Percentiles rank a stretch among this genome's conserved stretches.
Evolutionary conservation across 2,888 invertebrate species (phyloP).

Genomic region (Tetranychus piercei): DNA sequence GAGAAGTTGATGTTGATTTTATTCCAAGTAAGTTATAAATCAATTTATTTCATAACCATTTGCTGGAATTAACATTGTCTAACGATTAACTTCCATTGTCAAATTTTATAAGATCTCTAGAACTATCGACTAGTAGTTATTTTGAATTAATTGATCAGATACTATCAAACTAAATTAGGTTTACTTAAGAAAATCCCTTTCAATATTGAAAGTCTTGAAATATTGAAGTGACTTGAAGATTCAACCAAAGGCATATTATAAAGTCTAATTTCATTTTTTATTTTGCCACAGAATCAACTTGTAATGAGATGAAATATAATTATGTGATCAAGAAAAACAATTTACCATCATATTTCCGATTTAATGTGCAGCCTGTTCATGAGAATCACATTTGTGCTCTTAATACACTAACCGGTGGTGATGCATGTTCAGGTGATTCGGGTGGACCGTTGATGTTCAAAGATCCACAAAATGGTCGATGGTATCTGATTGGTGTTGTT

Average conservation of each 20-base stretch:
- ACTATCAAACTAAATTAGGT: too few species aligned
- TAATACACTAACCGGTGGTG: slow-evolving; percentile 5
- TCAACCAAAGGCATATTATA: too few species aligned
- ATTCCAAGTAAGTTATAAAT: not conserved
- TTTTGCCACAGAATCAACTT: not conserved
- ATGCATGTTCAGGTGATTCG: slow-evolving; percentile 7
- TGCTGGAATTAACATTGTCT: too few species aligned
- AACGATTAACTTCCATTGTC: too few species aligned
- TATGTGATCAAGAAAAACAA: not conserved
- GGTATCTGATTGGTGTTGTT: slow-evolving; percentile 3
- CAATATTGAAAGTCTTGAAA: too few species aligned
- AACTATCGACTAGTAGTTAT: not conserved
- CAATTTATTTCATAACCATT: too few species aligned
- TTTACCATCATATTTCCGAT: not conserved
- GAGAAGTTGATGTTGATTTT: not conserved
- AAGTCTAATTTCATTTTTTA: too few species aligned
- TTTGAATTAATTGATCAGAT: not conserved
- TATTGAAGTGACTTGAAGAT: too few species aligned
- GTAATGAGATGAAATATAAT: not conserved
- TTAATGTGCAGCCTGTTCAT: not conserved
- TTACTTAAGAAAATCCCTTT: too few species aligned
- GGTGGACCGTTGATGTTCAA: slow-evolving; percentile 9
- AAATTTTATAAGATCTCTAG: too few species aligned
- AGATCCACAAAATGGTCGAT: not conserved
- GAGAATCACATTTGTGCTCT: slow-evolving; percentile 6